Evolutionary conservation across 2,888 invertebrate species (phyloP), one percentile per base, ranked within the genome.

Genomic region (Choreutis nemorana): DNA sequence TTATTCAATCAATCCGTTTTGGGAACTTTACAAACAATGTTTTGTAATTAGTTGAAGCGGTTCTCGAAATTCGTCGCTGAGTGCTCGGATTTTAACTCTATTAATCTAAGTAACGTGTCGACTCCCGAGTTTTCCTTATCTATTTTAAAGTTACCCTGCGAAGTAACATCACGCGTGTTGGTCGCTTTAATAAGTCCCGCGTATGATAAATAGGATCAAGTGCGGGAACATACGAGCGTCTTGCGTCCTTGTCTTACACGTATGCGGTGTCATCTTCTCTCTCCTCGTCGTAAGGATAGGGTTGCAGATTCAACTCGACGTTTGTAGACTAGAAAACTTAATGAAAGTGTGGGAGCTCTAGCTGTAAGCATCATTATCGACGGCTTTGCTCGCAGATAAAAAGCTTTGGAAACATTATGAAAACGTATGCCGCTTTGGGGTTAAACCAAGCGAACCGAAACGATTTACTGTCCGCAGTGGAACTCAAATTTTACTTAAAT

Each of bases 181-280:
- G 65, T 64, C 58, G 65, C 65, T 71, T 75, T 72, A 75, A 75
- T 77, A 72, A 73, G 67, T 64, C 60, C 54, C 52, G 55, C 54
- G 60, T 58, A 68, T 70, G 67, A 70, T 70, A 73, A 75, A 75
- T 70, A 70, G 70, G 70, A 75, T 73, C 65, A 73, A 68, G 63
- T 61, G 55, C 48, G 45, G 56, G 55, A 51, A 47, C 52, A 41
- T 54, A 46, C 41, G 36, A 41, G 18, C 9, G 11, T 23, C 22
- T 24, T 20, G 21, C 16, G 14, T 35, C 37, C 31, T 14, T 33
- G 26, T 35, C 31, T 25, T 14, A 26, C 4, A 14, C 9, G 16
- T 9, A 18, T 31, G 32, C 28, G 35, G 50, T 50, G 45, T 42
- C 42, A 43, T 46, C 28, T 33, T 34, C 36, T 22, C 23, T 46